Base-by-base conservation (phyloP, 2,113 vertebrate genomes). In the Oncorhynchus clarkii region DNA sequence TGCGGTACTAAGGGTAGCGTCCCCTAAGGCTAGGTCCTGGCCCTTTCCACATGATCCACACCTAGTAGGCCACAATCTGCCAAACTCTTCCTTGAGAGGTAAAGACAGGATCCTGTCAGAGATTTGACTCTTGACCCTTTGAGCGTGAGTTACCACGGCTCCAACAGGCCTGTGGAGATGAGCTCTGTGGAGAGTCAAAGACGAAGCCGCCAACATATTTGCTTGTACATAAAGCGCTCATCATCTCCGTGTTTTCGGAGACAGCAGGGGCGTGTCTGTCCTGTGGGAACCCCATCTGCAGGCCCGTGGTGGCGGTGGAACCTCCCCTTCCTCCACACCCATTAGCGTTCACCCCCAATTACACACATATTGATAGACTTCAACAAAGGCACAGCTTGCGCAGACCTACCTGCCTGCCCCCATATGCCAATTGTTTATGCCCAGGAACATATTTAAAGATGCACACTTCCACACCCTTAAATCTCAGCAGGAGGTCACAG, bases 361-460 rank as follows among this genome's bases (percentile, higher is more conserved):
- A 64, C 75, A 71, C 67, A 51, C 54, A 59, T 5, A 57, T 26
- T 73, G 24, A 49, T 31, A 70, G 26, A 67, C 65, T 68, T 16
- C 18, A 71, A 82, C 77, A 80, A 72, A 76, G 72, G 78, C 84
- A 75, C 76, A 74, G 70, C 60, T 34, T 83, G 80, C 73, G 22
- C 73, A 70, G 80, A 82, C 75, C 66, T 88, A 89, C 86, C 88
- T 86, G 86, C 79, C 78, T 70, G 78, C 49, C 16, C 51, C 51
- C 76, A 71, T 59, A 84, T 78, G 76, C 82, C 74, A 80, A 77
- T 78, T 84, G 80, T 79, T 90, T 83, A 71, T 84, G 89, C 91
- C 86, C 72, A 80, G 80, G 80, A 92, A 91, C 85, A 89, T 82
- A 75, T 86, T 91, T 88, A 87, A 82, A 83, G 85, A 90, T 91